Evolutionary conservation across 2,888 invertebrate genomes (phyloP).

Genomic region (Andrena marginata): DNA sequence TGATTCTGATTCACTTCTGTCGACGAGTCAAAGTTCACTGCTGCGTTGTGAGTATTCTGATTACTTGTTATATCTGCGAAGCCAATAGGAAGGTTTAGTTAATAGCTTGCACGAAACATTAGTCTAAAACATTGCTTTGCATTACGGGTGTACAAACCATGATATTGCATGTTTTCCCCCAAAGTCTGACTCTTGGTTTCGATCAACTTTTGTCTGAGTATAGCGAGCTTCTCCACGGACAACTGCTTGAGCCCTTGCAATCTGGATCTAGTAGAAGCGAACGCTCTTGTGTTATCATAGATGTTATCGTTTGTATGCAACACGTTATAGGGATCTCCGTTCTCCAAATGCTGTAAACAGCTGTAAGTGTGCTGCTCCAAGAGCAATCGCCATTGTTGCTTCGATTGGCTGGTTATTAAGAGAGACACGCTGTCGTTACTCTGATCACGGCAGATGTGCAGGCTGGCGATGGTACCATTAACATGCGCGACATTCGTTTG

Average conservation of each 20-base stretch:
- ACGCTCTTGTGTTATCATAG: slow-evolving; percentile 80
- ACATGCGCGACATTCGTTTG: slow-evolving; percentile 88
- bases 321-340: slow-evolving; percentile 55
- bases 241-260: slow-evolving; percentile 89
- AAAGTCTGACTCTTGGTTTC: slow-evolving; percentile 85
- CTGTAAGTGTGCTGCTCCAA: slow-evolving; percentile 92
- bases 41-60: slow-evolving; percentile 54
- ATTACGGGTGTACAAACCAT: slow-evolving; percentile 62
- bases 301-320: slow-evolving; percentile 42
- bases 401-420: slow-evolving; percentile 90
- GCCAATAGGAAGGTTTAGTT: neutral
- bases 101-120: neutral
- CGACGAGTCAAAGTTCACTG: slow-evolving; percentile 58
- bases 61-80: slow-evolving; percentile 64
- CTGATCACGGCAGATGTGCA: slow-evolving; percentile 91
- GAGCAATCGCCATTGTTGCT: slow-evolving; percentile 93
- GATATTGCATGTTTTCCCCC: slow-evolving; percentile 60
- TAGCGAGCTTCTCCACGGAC: slow-evolving; percentile 89
- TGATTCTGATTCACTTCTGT: slow-evolving; percentile 73
- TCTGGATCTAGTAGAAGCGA: slow-evolving; percentile 85
- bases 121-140: neutral
- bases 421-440: slow-evolving; percentile 87
- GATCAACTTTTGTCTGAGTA: slow-evolving; percentile 88
- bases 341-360: slow-evolving; percentile 78
- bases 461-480: slow-evolving; percentile 87